Conservation (phyloP, 1,140 invertebrate species). For the Leptinotarsa lineolata region DNA sequence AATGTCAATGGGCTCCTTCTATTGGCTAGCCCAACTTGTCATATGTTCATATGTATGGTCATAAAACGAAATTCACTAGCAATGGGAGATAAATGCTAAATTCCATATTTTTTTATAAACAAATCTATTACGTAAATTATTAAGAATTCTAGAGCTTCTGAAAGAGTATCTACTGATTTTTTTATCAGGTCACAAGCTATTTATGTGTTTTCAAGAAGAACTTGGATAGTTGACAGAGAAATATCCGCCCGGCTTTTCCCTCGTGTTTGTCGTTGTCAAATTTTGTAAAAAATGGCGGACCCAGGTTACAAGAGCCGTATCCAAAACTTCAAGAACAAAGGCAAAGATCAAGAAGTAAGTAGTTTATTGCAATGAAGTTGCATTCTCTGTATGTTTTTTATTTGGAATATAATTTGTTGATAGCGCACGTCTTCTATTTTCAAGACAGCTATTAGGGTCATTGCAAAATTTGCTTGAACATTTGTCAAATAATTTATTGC, state of each 20-base stretch:
- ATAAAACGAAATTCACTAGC: too few relatives aligned
- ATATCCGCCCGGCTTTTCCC: conserved; percentile 33
- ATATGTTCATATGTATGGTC: too few relatives aligned
- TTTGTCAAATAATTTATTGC: conserved; percentile 22
- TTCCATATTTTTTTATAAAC: too few relatives aligned
- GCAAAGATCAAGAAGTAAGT: conserved; percentile 95
- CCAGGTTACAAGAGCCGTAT: conserved; percentile 78
- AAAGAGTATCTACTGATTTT: background rate
- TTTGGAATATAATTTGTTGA: background rate
- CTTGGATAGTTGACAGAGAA: background rate
- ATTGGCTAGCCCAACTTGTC: too few relatives aligned
- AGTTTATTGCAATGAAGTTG: conserved; percentile 36
- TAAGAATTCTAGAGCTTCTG: background rate
- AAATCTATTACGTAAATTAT: too few relatives aligned
- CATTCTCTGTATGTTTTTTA: background rate
- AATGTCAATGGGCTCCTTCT: too few relatives aligned
- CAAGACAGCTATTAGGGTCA: background rate
- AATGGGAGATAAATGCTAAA: too few relatives aligned
- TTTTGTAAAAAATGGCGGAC: conserved; percentile 76
- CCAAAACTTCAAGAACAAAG: conserved; percentile 95
- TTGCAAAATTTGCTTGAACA: background rate
- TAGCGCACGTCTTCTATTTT: background rate
- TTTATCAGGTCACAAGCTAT: background rate
- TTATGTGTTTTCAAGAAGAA: background rate
- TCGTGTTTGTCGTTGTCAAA: conserved; percentile 48